Base-by-base conservation (phyloP, 2,888 invertebrate genomes). In the Pandemis corylana region DNA sequence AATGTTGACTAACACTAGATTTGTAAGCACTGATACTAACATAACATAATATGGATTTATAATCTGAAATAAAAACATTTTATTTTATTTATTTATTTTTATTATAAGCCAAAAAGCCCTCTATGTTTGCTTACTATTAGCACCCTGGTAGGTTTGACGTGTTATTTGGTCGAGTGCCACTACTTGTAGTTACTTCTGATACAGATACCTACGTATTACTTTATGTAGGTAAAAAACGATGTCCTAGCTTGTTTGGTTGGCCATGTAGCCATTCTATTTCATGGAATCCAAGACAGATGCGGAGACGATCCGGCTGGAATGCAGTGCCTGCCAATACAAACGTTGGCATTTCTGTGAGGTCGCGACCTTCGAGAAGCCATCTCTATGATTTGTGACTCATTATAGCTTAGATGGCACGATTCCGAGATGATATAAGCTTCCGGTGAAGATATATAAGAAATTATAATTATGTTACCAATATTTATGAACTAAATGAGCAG, bases 271-370 rank as follows among this genome's bases (percentile, higher is more conserved):
- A 36, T 53, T 64, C 59, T 69, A 65, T 59, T 64, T 13, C 41
- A 62, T 53, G 72, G 69, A 66, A 74, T 74, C 65, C 65, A 69
- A 74, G 65, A 56, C 61, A 15, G 64, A 51, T 59, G 13, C 49
- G 68, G 20, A 65, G 68, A 69, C 51, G 74, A 66, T 51, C 49
- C 53, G 61, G 12, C 44, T 44, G 51, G 74, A 74, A 74, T 74
- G 74, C 74, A 65, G 73, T 61, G 28, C 56, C 65, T 69, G 73
- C 44, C 63, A 59, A 65, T 56, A 46, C 68, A 44, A 56, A 59
- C 53, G 69, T 51, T 70, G 69, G 69, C 65, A 74, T 74, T 70
- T 69, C 65, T 61, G 65, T 59, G 68, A 73, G 73, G 68, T 44
- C 69, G 13, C 42, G 61, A 66, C 74, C 74, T 70, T 74, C 74